These are phyloP conservation scores for Poeciliopsis gracilis DNA, from an alignment of 2,797 vertebrate genomes.

Conservation along the genomic window DNA sequence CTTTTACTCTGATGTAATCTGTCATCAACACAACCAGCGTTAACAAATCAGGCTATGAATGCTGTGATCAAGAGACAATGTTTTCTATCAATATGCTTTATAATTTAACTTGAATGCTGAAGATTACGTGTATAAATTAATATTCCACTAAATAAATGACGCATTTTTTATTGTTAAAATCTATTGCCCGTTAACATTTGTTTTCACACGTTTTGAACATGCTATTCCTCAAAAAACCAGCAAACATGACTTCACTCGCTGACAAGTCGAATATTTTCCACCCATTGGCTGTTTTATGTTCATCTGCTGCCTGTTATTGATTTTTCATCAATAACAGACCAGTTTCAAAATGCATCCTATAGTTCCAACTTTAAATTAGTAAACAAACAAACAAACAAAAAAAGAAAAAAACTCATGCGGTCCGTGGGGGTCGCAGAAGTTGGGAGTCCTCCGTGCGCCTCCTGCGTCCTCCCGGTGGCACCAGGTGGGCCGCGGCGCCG, in stretches of 20 bases:
- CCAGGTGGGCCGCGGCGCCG: constrained; percentile 81
- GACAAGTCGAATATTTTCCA: neutral
- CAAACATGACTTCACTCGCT: neutral
- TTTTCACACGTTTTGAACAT: neutral
- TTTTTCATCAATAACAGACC: neutral
- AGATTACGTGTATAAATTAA: neutral
- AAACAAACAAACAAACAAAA: neutral
- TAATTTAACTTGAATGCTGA: neutral
- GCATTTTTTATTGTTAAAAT: neutral
- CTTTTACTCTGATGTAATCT: neutral
- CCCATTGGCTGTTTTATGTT: neutral
- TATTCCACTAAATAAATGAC: neutral
- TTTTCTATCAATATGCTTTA: neutral
- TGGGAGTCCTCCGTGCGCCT: neutral
- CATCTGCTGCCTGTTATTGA: too few species aligned
- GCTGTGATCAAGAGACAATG: neutral
- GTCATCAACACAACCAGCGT: neutral
- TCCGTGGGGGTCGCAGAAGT: neutral
- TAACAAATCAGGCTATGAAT: neutral
- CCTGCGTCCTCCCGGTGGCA: constrained; percentile 52
- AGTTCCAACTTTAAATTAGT: neutral
- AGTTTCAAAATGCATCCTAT: neutral
- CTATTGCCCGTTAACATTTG: neutral
- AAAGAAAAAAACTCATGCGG: neutral
- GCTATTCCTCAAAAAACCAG: neutral